These are phyloP conservation scores for Peromyscus nudipes DNA, from an alignment of 2,797 vertebrate genomes.

Conservation along the genomic window DNA sequence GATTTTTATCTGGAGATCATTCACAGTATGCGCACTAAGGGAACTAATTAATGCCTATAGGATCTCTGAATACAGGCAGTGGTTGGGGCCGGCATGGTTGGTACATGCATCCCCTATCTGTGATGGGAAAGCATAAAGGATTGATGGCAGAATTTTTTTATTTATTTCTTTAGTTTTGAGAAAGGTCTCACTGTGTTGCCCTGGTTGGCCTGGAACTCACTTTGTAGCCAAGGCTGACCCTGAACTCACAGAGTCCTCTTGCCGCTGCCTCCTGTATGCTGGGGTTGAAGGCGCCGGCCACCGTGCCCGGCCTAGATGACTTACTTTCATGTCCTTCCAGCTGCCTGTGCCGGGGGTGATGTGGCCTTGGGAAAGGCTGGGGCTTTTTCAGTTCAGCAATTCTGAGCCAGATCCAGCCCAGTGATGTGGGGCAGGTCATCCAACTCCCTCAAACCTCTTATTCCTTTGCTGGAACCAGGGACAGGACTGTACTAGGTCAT, in stretches of 20 bases:
- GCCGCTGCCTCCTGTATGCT: background rate
- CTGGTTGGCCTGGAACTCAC: background rate
- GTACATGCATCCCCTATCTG: background rate
- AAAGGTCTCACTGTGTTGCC: background rate
- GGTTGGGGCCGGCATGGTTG: background rate
- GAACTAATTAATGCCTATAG: background rate
- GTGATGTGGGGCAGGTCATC: background rate
- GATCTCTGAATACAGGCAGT: background rate
- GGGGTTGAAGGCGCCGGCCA: background rate
- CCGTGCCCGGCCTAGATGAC: background rate
- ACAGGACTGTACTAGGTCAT: background rate
- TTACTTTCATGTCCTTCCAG: background rate
- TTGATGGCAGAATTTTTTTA: background rate
- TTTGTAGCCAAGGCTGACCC: background rate
- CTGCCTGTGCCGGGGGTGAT: background rate
- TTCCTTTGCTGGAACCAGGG: background rate
- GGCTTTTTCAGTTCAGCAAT: background rate
- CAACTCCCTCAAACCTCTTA: background rate
- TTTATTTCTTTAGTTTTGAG: background rate
- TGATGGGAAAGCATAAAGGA: background rate
- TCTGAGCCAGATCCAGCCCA: background rate
- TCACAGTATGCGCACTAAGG: background rate
- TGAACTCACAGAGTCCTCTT: background rate
- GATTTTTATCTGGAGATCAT: background rate
- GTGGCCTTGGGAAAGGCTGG: background rate